phyloP scores from a whole-genome alignment of 2,888 invertebrate species.

The Dicycla oo region DNA sequence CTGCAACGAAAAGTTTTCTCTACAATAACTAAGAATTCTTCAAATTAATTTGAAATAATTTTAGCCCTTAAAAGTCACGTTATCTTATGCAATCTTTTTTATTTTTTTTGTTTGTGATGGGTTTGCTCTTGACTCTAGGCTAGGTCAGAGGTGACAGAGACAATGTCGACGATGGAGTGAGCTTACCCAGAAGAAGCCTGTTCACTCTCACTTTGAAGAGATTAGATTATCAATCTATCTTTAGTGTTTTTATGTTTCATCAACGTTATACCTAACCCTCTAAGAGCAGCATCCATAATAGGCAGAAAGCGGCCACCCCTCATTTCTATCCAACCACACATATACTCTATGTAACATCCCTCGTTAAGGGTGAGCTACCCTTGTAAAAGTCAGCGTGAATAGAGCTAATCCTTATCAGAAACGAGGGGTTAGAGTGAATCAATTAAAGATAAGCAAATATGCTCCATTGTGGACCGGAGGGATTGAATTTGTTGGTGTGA shows the following conservation, averaged over 20 bases:
- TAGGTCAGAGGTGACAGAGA: too few species aligned
- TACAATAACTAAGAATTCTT: too few species aligned
- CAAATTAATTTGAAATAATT: too few species aligned
- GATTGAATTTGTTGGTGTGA: constrained; percentile 87
- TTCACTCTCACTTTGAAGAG: too few species aligned
- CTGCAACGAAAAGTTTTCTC: too few species aligned
- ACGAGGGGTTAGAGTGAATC: constrained; percentile 88
- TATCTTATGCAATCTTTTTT: too few species aligned
- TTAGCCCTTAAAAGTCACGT: too few species aligned
- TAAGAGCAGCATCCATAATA: constrained; percentile 23
- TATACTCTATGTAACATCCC: constrained; percentile 75
- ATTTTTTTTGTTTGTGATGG: too few species aligned
- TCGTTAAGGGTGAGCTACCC: constrained; percentile 87
- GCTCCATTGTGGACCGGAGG: constrained; percentile 81
- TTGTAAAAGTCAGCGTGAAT: constrained; percentile 90
- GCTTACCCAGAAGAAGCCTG: too few species aligned
- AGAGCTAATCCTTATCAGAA: constrained; percentile 88
- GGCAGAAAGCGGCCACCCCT: constrained; percentile 45
- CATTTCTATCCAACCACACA: neutral
- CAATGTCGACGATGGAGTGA: too few species aligned
- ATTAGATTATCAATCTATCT: too few species aligned
- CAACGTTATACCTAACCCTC: neutral
- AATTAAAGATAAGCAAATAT: constrained; percentile 91
- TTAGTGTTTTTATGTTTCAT: neutral
- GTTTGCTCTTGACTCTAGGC: too few species aligned